Evolutionary conservation across 2,888 invertebrate genomes (phyloP), one percentile per base, ranked within the genome.

Genomic region (Drosophila tanythrix): DNA sequence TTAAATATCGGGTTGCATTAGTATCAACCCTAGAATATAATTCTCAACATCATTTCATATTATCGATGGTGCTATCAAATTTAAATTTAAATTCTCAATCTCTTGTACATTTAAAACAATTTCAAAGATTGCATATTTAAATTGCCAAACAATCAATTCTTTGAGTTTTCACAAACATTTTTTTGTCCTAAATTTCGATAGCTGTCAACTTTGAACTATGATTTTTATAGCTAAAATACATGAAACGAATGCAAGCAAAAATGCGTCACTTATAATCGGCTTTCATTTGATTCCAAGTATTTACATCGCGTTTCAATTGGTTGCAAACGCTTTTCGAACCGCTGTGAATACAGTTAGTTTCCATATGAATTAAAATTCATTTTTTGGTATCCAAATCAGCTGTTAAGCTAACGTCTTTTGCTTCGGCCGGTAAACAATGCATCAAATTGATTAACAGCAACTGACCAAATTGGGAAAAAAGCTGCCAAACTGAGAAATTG

Each of bases 371-470:
- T 43, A 57, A 58, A 43, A 43, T 62, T 52, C 1, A 11, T 65
- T 51, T 68, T 64, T 61, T 61, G 52, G 1, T 70, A 21, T 13
- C 70, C 43, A 65, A 60, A 64, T 69, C 48, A 59, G 46, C 59
- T 55, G 46, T 33, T 36, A 10, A n/a, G 10, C 18, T 10, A 55
- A 55, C 36, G 55, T 25, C 25, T 15, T 53, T 68, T 53, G 43
- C 55, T 72, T 72, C 48, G 58, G 38, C 57, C 58, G 21, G 60
- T 67, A 56, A 50, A 13, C 70, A 68, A 62, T 65, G 78, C 71
- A 75, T 78, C 46, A 74, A 75, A 70, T 71, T 77, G 64, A 6
- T 61, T 29, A 74, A 46, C 77, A 70, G 55, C 58, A 64, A 50
- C 65, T 21, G 64, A 27, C 18, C 2, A 11, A 57, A 18, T 52